Base-by-base conservation (phyloP, 2,888 invertebrate genomes). In the Dicyrtomina minuta region DNA sequence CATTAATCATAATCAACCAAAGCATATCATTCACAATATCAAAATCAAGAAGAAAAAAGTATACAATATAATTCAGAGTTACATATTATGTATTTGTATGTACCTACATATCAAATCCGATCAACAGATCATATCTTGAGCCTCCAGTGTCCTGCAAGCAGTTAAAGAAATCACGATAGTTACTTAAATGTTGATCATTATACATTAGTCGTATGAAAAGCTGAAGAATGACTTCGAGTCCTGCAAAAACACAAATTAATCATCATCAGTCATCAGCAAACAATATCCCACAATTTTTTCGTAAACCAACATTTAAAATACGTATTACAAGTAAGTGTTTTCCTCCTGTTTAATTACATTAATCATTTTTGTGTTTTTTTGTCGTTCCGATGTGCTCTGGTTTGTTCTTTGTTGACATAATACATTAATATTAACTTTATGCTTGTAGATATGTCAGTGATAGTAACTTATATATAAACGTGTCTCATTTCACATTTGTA, bases 241-340 rank as follows among this genome's bases (percentile, higher is more conserved):
- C 66, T 27, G 15, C 55, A 12, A 53, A 53, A 44, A 33, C 27
- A 33, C 66, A 66, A 66, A 53, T 66, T 39, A 66, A 27, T 53
- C 27, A 56, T 33, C 53, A 53, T 53, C 66, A 66, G 33, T 39
- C 56, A 24, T 22, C 55, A 13, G 33, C 33, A 33, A 33, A 33
- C 8, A 55, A 66, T 55, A 66, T 64, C 56, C 66, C 68, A 41
- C 62, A 39, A 43, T 55, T 68, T 55, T 68, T 68, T 46, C 24
- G 68, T 27, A 68, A 68, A 62, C 62, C 68, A 17, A 68, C 68
- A 26, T 68, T 68, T 53, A 68, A 68, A 44, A 68, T 68, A 13
- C 41, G 68, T 46, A 68, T 68, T 12, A 68, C 68, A 44, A 68
- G 68, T 68, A 68, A 68, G 68, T 60, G 24, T 5, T 44, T 1